Conservation (phyloP, 2,888 invertebrate genomes). For the Pandemis corylana region DNA sequence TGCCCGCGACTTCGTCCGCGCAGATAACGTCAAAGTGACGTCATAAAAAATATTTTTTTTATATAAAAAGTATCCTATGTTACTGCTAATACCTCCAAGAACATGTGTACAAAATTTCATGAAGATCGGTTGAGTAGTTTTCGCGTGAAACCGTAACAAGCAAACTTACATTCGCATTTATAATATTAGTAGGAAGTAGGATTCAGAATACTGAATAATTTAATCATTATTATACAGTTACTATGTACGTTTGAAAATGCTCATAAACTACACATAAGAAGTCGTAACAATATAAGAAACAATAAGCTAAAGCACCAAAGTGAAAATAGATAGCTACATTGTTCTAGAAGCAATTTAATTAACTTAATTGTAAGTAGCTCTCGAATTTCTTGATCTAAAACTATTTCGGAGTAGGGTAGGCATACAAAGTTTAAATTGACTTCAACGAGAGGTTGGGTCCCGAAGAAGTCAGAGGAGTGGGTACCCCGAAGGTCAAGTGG, state of each 20-base stretch:
- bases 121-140: too few relatives aligned
- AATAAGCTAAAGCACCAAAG: slow-evolving; percentile 1
- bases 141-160: too few relatives aligned
- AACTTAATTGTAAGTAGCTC: slow-evolving; percentile 20
- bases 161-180: too few relatives aligned
- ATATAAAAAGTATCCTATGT: too few relatives aligned
- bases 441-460: slow-evolving; percentile 26
- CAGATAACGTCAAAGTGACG: too few relatives aligned
- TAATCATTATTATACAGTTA: not conserved
- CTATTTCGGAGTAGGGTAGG: slow-evolving; percentile 22
- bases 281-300: not conserved
- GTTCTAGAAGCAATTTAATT: slow-evolving; percentile 27
- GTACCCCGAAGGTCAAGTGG: slow-evolving; percentile 29
- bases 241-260: not conserved
- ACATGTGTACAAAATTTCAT: too few relatives aligned
- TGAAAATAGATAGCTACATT: slow-evolving; percentile 9
- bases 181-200: too few relatives aligned
- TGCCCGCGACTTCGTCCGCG: too few relatives aligned
- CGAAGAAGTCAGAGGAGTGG: slow-evolving; percentile 13
- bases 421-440: slow-evolving; percentile 34
- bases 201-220: not conserved
- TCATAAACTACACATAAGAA: not conserved
- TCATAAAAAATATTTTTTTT: too few relatives aligned
- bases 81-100: too few relatives aligned
- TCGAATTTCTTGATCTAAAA: slow-evolving; percentile 28